A percentile compares a stretch with the other conserved stretches of the same genome.
Conservation (phyloP, 2,888 invertebrate genomes). For the Drosophila kuntzei region DNA sequence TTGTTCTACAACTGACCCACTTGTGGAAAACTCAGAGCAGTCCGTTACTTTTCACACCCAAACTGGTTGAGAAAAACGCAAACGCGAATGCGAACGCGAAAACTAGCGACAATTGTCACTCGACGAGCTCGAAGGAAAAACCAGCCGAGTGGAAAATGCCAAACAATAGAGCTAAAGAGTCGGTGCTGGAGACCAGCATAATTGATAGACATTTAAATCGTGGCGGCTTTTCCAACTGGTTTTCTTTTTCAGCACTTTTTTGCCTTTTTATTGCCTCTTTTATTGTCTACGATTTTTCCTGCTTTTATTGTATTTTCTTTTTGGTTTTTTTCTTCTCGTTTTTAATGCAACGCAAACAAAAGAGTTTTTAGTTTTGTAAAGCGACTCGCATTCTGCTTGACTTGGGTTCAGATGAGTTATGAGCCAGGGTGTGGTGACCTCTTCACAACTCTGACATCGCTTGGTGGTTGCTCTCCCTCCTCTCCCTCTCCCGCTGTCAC, state of each 20-base stretch:
- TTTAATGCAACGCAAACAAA: slow-evolving; percentile 53
- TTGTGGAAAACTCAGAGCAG: slow-evolving; percentile 54
- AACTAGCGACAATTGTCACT: slow-evolving; percentile 69
- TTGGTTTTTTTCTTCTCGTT: slow-evolving; percentile 4
- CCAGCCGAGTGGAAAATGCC: slow-evolving; percentile 64
- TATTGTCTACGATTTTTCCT: slow-evolving; percentile 65
- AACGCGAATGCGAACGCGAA: slow-evolving; percentile 53
- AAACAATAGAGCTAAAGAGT: slow-evolving; percentile 48
- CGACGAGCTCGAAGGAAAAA: slow-evolving; percentile 6
- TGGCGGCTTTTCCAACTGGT: slow-evolving; percentile 64
- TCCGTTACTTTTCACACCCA: slow-evolving; percentile 74
- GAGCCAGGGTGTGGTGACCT: slow-evolving; percentile 64
- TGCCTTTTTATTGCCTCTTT: slow-evolving; percentile 62
- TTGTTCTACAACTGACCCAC: slow-evolving; percentile 58
- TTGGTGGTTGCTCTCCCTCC: slow-evolving; percentile 50
- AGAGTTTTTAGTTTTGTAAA: slow-evolving; percentile 57
- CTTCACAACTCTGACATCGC: slow-evolving; percentile 24
- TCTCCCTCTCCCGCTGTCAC: not conserved
- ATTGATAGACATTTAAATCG: slow-evolving; percentile 60
- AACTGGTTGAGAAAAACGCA: slow-evolving; percentile 61
- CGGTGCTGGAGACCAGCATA: slow-evolving; percentile 46
- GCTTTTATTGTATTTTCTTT: slow-evolving; percentile 38
- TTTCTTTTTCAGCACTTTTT: slow-evolving; percentile 49
- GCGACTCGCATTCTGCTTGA: slow-evolving; percentile 1
- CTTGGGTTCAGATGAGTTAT: slow-evolving; percentile 61